These are phyloP conservation scores for Yponomeuta malinellus DNA, from an alignment of 2,888 invertebrate genomes.

Conservation along the genomic window DNA sequence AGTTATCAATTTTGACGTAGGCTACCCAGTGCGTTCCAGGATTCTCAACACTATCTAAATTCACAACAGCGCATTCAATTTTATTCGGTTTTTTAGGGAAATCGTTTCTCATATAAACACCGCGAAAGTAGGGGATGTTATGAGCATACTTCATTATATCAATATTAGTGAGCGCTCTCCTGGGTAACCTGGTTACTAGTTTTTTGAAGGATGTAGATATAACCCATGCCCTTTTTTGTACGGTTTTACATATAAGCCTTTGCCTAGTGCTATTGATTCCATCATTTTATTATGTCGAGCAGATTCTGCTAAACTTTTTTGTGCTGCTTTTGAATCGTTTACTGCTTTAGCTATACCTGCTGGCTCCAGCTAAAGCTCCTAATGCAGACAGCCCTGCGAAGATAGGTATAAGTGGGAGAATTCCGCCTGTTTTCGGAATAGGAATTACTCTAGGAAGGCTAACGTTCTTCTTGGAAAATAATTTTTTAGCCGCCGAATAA, in stretches of 20 bases:
- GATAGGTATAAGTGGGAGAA: no score
- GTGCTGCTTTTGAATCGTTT: no score
- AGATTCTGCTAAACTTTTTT: no score
- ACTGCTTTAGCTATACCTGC: no score
- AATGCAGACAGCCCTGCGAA: no score
- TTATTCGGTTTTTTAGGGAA: neutral
- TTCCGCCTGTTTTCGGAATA: no score
- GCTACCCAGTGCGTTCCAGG: slow-evolving; percentile 41
- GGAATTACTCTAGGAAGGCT: no score
- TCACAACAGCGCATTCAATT: slow-evolving; percentile 27
- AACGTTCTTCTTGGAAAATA: no score
- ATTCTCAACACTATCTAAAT: slow-evolving; percentile 28
- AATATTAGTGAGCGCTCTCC: slow-evolving; percentile 19
- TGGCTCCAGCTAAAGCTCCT: no score
- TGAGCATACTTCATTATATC: slow-evolving; percentile 16
- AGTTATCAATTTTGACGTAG: slow-evolving; percentile 31
- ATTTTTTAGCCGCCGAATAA: no score
- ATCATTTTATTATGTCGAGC: slow-evolving; percentile 27
- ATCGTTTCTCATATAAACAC: slow-evolving; percentile 24
- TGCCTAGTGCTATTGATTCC: slow-evolving; percentile 40
- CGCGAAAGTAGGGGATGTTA: slow-evolving; percentile 23
- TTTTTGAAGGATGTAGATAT: slow-evolving; percentile 16
- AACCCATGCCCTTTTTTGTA: slow-evolving; percentile 15
- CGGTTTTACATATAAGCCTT: slow-evolving; percentile 28
- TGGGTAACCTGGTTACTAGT: slow-evolving; percentile 19